phyloP scores from a whole-genome alignment of 2,888 invertebrate species.

The Dicyrtomina minuta region DNA sequence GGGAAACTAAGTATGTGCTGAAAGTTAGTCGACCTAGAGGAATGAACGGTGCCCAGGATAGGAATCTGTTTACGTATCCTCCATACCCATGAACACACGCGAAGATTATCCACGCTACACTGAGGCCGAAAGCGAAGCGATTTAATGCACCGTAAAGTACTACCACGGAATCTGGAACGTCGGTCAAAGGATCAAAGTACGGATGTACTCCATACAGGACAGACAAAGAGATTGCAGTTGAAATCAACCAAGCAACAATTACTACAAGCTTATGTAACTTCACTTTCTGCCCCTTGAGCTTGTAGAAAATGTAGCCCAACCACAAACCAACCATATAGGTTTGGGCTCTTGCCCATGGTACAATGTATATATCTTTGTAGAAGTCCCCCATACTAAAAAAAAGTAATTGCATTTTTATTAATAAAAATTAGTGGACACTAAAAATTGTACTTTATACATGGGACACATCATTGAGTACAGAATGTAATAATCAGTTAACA shows the following conservation, averaged over 20 bases:
- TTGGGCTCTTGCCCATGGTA: conserved; percentile 50
- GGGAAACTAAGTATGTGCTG: conserved; percentile 43
- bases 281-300: conserved; percentile 37
- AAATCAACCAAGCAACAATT: conserved; percentile 36
- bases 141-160: conserved; percentile 44
- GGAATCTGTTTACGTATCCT: conserved; percentile 47
- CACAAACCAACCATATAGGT: conserved; percentile 53
- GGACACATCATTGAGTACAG: neutral
- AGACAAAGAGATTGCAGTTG: conserved; percentile 27
- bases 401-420: too few relatives aligned
- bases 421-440: too few relatives aligned
- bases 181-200: conserved; percentile 27
- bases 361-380: conserved; percentile 46
- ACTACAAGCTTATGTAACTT: conserved; percentile 22
- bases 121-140: conserved; percentile 50
- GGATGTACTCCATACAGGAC: conserved; percentile 42
- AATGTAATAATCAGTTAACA: conserved; percentile 9
- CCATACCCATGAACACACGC: conserved; percentile 54
- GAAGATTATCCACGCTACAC: conserved; percentile 53
- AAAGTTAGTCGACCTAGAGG: conserved; percentile 49
- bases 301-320: conserved; percentile 49
- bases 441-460: too few relatives aligned
- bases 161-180: conserved; percentile 25
- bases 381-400: conserved; percentile 15
- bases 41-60: conserved; percentile 49